These are phyloP conservation scores for Monopterus albus DNA, from an alignment of 2,113 vertebrate species.

Conservation along the genomic window DNA sequence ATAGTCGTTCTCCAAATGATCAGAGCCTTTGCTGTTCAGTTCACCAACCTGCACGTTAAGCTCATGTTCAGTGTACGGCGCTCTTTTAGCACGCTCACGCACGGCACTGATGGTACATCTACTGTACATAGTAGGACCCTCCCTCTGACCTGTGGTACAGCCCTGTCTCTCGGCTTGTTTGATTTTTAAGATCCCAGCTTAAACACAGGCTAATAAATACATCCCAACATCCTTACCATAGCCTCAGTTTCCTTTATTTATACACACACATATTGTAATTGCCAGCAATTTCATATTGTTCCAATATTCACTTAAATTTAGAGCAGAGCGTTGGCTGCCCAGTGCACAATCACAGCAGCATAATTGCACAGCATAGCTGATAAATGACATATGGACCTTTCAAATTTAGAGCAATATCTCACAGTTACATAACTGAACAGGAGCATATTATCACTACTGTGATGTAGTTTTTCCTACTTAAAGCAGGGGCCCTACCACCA, in stretches of 20 bases:
- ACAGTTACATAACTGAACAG: constrained; percentile 55
- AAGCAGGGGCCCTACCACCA: constrained; percentile 11
- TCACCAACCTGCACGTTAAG: too few relatives aligned
- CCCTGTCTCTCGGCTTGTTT: constrained; percentile 32
- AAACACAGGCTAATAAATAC: constrained; percentile 47
- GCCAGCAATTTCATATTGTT: constrained; percentile 68
- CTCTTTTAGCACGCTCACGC: too few relatives aligned
- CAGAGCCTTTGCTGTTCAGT: too few relatives aligned
- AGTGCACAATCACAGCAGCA: constrained; percentile 58
- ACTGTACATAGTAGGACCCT: constrained; percentile 8
- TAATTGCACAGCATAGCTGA: constrained; percentile 63
- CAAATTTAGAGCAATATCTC: constrained; percentile 45
- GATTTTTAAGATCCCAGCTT: constrained; percentile 58
- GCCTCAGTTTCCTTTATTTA: constrained; percentile 39
- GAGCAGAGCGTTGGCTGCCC: constrained; percentile 52
- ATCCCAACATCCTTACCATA: constrained; percentile 34
- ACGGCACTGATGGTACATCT: neutral
- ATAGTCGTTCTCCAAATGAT: too few relatives aligned
- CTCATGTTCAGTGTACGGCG: too few relatives aligned
- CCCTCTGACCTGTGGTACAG: constrained; percentile 40
- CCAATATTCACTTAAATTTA: constrained; percentile 68
- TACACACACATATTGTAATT: constrained; percentile 40
- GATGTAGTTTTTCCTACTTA: constrained; percentile 69
- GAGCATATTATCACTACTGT: constrained; percentile 46
- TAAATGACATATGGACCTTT: constrained; percentile 64